Evolutionary conservation across 2,113 vertebrate species (phyloP), one percentile per base, ranked within the genome.

Genomic region (Lathamus discolor): DNA sequence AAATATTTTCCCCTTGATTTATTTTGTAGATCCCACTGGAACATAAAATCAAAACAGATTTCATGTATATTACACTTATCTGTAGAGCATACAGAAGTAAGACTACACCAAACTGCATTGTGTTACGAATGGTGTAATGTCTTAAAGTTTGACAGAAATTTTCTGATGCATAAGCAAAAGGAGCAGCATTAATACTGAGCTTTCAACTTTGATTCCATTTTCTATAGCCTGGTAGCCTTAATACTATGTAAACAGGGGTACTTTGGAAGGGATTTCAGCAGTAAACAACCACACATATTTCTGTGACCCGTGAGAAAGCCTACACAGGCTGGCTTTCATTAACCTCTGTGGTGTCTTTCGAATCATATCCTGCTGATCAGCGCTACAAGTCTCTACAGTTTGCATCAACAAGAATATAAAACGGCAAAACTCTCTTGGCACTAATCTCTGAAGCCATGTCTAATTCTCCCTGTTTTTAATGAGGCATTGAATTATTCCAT

Each of bases 401-500:
- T 64, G 73, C 68, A 81, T 43, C 64, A 46, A 81, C 35, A 68
- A 62, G 66, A 75, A 66, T 27, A 69, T 51, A 69, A 92, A 83
- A 68, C 10, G 48, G 84, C 94, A 91, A 83, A 93, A 79, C 46
- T 93, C 95, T 75, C 76, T 61, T 55, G 72, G 54, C 80, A 91
- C 51, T 93, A 51, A 79, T 93, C 86, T 97, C 39, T 76, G 63
- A 93, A 97, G 88, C 69, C 80, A 95, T 8, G 1, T 95, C 96
- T 96, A 86, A 63, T 85, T 94, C 88, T 90, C 33, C 10, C 62
- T 39, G 39, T 86, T 94, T 94, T 96, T 96, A 97, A 97, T 94
- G 70, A 97, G 89, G 88, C 85, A 84, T 74, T 95, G 88, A 96
- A 96, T 96, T 96, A 97, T 96, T 96, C 90, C 28, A 16, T 92